A percentile compares a stretch with the other conserved stretches of the same genome.
These are phyloP conservation scores for Orientallactaga sibirica DNA, from an alignment of 2,797 vertebrate genomes.

Conservation along the genomic window DNA sequence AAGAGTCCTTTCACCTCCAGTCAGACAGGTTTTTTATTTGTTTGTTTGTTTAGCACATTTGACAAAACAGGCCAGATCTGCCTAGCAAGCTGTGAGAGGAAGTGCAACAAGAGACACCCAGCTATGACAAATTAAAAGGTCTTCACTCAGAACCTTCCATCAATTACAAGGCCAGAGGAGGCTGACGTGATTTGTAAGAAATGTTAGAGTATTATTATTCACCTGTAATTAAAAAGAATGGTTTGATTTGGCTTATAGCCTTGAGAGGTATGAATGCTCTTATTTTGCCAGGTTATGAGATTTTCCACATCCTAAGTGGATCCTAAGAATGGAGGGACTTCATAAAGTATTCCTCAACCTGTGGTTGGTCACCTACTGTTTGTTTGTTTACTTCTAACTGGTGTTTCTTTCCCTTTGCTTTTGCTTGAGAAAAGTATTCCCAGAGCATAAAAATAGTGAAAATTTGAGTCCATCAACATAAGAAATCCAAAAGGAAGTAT, in stretches of 20 bases:
- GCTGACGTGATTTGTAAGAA: slow-evolving; percentile 86
- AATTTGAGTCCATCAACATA: not conserved
- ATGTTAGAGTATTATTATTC: slow-evolving; percentile 85
- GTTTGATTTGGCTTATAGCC: slow-evolving; percentile 86
- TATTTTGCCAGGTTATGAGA: slow-evolving; percentile 82
- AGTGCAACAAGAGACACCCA: slow-evolving; percentile 81
- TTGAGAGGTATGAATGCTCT: slow-evolving; percentile 83
- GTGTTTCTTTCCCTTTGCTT: not conserved
- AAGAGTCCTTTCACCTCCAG: slow-evolving; percentile 77
- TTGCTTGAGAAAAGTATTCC: not conserved
- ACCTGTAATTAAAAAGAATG: slow-evolving; percentile 87
- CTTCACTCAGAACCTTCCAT: slow-evolving; percentile 84
- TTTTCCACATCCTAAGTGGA: slow-evolving; percentile 83
- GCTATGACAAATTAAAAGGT: slow-evolving; percentile 84
- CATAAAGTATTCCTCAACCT: slow-evolving; percentile 38
- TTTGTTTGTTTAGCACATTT: slow-evolving; percentile 76
- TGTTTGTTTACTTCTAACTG: not conserved
- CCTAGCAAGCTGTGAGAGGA: slow-evolving; percentile 57
- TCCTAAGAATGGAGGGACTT: slow-evolving; percentile 68
- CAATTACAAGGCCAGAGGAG: slow-evolving; percentile 80
- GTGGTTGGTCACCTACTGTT: not conserved
- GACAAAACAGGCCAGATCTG: slow-evolving; percentile 77
- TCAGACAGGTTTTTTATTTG: slow-evolving; percentile 60
- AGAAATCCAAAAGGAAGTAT: not conserved
- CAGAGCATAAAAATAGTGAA: not conserved